Evolutionary conservation across 2,113 vertebrate species (phyloP).

Genomic region (Erythrocebus patas): DNA sequence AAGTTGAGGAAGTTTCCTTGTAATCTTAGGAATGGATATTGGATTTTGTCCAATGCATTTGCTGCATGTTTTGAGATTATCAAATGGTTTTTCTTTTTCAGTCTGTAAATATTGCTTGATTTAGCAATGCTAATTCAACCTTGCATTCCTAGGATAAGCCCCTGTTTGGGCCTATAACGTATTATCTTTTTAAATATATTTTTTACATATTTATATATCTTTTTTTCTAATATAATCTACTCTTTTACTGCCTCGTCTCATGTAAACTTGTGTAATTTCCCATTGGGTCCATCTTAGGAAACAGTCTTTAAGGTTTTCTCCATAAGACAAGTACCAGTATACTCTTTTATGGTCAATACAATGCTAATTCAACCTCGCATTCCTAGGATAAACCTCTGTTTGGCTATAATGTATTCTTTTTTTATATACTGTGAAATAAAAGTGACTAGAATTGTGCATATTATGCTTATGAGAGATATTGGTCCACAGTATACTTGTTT

Average conservation of each 20-base stretch:
- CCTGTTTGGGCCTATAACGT: background rate
- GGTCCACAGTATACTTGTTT: background rate
- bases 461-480: background rate
- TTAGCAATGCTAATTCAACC: constrained; percentile 15
- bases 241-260: background rate
- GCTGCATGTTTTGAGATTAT: background rate
- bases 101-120: background rate
- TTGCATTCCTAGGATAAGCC: constrained; percentile 4
- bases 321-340: background rate
- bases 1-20: background rate
- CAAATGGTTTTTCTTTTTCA: background rate
- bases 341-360: background rate
- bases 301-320: background rate
- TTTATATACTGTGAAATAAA: background rate
- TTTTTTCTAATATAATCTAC: background rate
- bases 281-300: background rate
- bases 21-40: background rate
- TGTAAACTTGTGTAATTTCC: background rate
- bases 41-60: background rate
- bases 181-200: background rate
- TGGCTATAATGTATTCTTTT: background rate
- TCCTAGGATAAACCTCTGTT: background rate
- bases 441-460: background rate
- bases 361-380: constrained; percentile 16
- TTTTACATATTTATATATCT: too few species aligned